Conservation (phyloP, 2,113 vertebrate genomes). For the rabbit (Oryctolagus cuniculus) region DNA sequence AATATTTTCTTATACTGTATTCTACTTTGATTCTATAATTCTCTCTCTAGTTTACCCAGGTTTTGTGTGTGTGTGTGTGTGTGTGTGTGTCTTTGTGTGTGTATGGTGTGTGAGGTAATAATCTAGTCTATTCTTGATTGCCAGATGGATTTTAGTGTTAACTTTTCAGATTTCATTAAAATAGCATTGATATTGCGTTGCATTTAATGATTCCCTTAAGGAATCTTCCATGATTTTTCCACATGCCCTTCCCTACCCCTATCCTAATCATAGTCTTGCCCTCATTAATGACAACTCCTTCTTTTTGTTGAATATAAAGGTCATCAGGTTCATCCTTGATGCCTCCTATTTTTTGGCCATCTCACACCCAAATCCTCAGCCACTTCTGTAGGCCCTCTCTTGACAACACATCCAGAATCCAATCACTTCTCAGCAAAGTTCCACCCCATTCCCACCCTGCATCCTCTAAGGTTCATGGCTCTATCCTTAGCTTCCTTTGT, state of each 20-base stretch:
- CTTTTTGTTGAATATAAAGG: neutral
- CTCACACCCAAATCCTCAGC: neutral
- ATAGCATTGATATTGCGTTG: neutral
- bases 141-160: neutral
- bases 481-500: neutral
- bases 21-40: neutral
- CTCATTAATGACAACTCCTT: neutral
- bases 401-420: neutral
- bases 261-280: neutral
- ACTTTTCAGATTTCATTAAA: neutral
- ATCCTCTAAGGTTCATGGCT: neutral
- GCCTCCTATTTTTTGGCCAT: neutral
- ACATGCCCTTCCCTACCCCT: rapidly evolving
- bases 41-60: neutral
- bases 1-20: neutral
- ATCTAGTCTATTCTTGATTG: neutral
- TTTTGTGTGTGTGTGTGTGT: neutral
- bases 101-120: neutral
- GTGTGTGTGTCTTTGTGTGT: too few species aligned
- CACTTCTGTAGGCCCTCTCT: neutral
- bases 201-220: neutral
- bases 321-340: neutral
- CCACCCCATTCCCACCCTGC: neutral
- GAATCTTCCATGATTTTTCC: too few species aligned
- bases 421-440: neutral